A percentile compares a stretch with the other conserved stretches of the same genome.
phyloP scores from a whole-genome alignment of 2,888 invertebrate species.

The Pachymerium ferrugineum region DNA sequence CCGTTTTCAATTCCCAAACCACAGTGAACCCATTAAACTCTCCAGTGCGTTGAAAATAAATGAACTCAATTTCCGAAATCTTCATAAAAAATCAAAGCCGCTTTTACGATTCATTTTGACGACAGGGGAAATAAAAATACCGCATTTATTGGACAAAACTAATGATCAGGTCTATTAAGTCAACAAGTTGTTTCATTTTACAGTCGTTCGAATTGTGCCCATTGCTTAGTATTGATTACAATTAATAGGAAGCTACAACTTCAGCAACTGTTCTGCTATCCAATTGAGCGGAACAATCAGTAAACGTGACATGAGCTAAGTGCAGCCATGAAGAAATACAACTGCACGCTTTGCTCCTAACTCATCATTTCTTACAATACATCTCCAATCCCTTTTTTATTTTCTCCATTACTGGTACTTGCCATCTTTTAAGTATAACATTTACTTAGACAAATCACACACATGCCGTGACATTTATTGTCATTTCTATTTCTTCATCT shows the following conservation, averaged over 20 bases:
- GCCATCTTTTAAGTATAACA: no score
- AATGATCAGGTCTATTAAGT: background rate
- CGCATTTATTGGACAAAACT: background rate
- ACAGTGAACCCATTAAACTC: no score
- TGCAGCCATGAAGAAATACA: conserved; percentile 3
- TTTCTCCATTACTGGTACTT: no score
- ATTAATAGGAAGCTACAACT: conserved; percentile 14
- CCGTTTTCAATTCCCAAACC: no score
- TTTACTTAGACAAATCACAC: background rate
- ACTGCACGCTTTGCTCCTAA: no score
- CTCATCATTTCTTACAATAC: no score
- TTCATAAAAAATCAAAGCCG: no score
- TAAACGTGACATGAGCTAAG: conserved; percentile 14
- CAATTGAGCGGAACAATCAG: conserved; percentile 15
- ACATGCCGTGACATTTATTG: background rate
- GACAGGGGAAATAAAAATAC: background rate
- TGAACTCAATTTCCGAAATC: no score
- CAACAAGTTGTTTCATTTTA: background rate
- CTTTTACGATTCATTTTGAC: no score
- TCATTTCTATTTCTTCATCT: background rate
- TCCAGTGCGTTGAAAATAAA: no score
- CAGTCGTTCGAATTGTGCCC: background rate
- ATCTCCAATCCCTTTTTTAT: no score
- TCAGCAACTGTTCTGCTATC: background rate
- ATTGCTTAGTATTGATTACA: conserved; percentile 10